Evolutionary conservation across 2,797 vertebrate genomes (phyloP).

Genomic region (Sarcoramphus papa): DNA sequence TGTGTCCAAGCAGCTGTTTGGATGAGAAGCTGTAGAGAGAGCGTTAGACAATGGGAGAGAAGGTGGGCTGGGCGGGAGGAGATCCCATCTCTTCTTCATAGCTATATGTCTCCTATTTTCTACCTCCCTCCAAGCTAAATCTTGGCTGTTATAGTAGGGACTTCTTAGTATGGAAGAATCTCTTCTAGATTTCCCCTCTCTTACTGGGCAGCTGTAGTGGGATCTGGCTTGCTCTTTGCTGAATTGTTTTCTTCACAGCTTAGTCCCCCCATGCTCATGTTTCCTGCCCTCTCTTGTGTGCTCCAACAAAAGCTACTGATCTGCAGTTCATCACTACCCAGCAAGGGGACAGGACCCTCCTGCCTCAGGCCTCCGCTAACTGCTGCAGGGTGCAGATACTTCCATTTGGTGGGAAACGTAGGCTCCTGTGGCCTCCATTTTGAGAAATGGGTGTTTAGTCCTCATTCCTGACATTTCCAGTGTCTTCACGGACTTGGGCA

Average conservation of each 20-base stretch:
- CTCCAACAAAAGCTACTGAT: neutral
- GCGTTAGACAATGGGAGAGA: neutral
- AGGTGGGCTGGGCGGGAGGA: neutral
- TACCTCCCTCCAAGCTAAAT: neutral
- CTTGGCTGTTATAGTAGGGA: neutral
- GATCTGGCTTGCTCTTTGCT: neutral
- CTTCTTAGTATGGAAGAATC: neutral
- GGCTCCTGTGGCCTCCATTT: neutral
- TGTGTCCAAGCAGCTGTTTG: neutral
- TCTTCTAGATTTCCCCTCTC: neutral
- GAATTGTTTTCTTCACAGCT: neutral
- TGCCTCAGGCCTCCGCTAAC: fast-evolving
- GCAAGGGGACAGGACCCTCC: neutral
- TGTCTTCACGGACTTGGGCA: neutral
- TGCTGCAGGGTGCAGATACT: neutral
- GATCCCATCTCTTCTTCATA: neutral
- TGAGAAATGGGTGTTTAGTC: neutral
- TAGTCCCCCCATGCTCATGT: neutral
- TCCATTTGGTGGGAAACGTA: neutral
- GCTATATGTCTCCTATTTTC: neutral
- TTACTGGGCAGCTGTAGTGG: neutral
- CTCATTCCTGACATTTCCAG: neutral
- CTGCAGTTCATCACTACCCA: neutral
- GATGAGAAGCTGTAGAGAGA: neutral
- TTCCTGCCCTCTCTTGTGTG: neutral